A percentile compares a stretch with the other conserved stretches of the same genome.
Conservation (phyloP, 2,113 vertebrate species). For the Callocephalon fimbriatum region DNA sequence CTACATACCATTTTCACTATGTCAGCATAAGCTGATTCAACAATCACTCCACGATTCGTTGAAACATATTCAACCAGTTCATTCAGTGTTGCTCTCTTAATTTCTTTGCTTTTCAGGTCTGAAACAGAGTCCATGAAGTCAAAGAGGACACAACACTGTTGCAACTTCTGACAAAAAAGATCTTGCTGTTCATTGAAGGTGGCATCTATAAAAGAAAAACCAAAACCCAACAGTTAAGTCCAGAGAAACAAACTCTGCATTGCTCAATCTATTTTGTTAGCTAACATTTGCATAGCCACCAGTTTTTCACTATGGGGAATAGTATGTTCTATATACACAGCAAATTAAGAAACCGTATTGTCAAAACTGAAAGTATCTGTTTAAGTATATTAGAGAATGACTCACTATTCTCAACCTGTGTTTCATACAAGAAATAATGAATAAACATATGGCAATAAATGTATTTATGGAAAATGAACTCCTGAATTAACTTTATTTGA, state of each 20-base stretch:
- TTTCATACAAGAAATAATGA: background rate
- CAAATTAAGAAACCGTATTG: background rate
- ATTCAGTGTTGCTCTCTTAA: slow-evolving; percentile 95
- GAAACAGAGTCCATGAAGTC: slow-evolving; percentile 96
- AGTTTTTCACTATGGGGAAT: background rate
- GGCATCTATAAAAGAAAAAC: slow-evolving; percentile 83
- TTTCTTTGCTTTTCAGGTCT: slow-evolving; percentile 97
- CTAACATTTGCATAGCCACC: background rate
- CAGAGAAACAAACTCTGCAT: background rate
- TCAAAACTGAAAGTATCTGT: background rate
- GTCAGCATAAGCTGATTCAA: slow-evolving; percentile 93
- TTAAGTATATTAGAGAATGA: background rate
- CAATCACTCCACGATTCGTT: slow-evolving; percentile 94
- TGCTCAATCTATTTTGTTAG: background rate
- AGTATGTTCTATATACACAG: background rate
- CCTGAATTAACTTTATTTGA: background rate
- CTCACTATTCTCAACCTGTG: background rate
- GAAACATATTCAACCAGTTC: slow-evolving; percentile 98
- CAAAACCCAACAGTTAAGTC: background rate
- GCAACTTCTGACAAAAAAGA: slow-evolving; percentile 95
- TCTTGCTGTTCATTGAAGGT: slow-evolving; percentile 92
- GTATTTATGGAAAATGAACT: background rate
- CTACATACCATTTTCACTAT: slow-evolving; percentile 95
- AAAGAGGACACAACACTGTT: slow-evolving; percentile 95
- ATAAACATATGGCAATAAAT: background rate